Evolutionary conservation across 2,797 vertebrate species (phyloP), one percentile per base, ranked within the genome.

Genomic region (Scarus forsteni): DNA sequence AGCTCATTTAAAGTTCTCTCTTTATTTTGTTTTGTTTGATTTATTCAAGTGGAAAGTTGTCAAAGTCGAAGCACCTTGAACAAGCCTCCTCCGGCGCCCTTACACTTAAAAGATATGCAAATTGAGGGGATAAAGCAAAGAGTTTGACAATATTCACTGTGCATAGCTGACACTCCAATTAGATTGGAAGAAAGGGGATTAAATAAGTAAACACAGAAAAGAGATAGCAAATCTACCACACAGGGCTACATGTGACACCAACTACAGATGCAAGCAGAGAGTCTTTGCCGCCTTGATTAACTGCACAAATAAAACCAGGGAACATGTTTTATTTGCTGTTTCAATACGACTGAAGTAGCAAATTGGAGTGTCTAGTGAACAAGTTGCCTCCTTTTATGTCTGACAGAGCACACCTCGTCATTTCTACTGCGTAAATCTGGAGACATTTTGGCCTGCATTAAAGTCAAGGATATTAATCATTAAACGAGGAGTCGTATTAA

Each of bases 351-450:
- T 65, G 63, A 81, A 74, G 77, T 42, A 42, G 75, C 89, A 91
- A 92, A 88, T 89, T 88, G 80, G 72, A 88, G 79, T 66, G 63
- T 85, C 71, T 88, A 81, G 84, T 88, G 85, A 93, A 91, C 89
- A 91, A 89, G 83, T 88, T 89, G 76, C 75, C 77, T 56, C 67
- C 43, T 77, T 86, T 84, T 75, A 85, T 79, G 60, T 78, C 57
- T 65, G 66, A 69, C 70, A 42, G 55, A 64, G 58, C 6, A n/a
- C 6, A 46, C 40, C 73, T 72, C 56, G 58, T 82, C 70, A 44
- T 61, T 71, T 77, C 49, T 63, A 39, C 58, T 8, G 55, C 52
- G 62, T 71, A 72, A 74, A 79, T 77, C 70, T 56, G 55, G 56
- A 78, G 68, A 73, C 67, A 66, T 55, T 81, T 77, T 44, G 42